Base-by-base conservation (phyloP, 2,888 invertebrate genomes). In the Conomelus anceps region DNA sequence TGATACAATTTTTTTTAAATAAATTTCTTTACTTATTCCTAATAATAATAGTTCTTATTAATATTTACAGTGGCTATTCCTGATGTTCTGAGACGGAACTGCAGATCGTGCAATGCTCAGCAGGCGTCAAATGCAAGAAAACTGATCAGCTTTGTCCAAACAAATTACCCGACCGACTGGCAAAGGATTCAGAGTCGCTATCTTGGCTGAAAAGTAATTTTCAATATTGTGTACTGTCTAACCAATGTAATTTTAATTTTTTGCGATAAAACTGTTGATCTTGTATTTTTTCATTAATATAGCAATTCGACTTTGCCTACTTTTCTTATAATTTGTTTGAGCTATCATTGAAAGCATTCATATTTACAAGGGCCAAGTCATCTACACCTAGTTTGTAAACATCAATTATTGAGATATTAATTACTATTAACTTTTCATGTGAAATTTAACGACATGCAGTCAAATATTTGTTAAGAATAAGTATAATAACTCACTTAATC, bases 51-150 rank as follows among this genome's bases (percentile, higher is more conserved):
- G 63, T 23, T 89, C 0, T 89, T 90, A 84, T 90, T 88, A n/a
- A n/a, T 89, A 87, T 89, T 93, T 93, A 90, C 92, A 95, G 95
- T 93, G 92, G 93, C 95, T 22, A 92, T 95, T 9, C 95, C 95
- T 1, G 94, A 95, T 92, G 94, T 95, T 34, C 93, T 95, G 89
- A 93, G 94, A 88, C 94, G 94, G 88, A 93, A 94, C 90, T 95
- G 95, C 91, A 92, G 93, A 87, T 93, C 93, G 23, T 95, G 95
- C 91, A 94, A 94, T 84, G 92, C 93, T 0, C 93, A 93, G 90
- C 94, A 95, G 91, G 92, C 93, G 3, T 92, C 93, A 20, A 94
- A 94, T 92, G 94, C 95, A 3, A 93, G 93, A 84, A 94, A 94
- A 90, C 92, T 95, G 22, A 94, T 94, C 13, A 92, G 93, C 89